Evolutionary conservation across 2,888 invertebrate species (phyloP).

Genomic region (Leptopilina syphax): DNA sequence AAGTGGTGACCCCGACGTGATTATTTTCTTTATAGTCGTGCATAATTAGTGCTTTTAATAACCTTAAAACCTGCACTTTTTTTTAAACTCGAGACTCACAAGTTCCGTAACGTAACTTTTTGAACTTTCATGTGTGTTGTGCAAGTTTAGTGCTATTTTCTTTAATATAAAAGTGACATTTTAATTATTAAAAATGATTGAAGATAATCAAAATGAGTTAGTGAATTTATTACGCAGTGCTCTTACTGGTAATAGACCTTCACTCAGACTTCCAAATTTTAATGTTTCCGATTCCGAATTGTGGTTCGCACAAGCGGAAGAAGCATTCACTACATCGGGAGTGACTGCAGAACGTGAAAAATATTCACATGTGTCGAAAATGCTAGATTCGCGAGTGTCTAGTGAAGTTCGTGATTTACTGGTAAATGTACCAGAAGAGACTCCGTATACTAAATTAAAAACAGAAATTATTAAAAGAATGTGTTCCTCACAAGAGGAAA

Average conservation of each 20-base stretch:
- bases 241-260: not conserved
- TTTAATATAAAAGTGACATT: too few species aligned
- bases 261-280: slow-evolving; percentile 23
- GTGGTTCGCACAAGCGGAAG: slow-evolving; percentile 29
- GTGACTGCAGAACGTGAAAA: slow-evolving; percentile 60
- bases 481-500: slow-evolving; percentile 1
- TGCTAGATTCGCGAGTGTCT: not conserved
- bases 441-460: not conserved
- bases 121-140: too few species aligned
- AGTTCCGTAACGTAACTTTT: too few species aligned
- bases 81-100: too few species aligned
- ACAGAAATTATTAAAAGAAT: not conserved
- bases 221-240: too few species aligned
- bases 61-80: too few species aligned
- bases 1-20: too few species aligned
- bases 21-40: too few species aligned
- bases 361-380: not conserved
- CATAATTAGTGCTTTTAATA: too few species aligned
- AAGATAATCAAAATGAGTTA: too few species aligned
- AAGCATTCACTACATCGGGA: slow-evolving; percentile 45
- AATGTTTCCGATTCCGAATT: slow-evolving; percentile 33
- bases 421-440: not conserved
- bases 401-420: not conserved
- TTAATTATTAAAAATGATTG: too few species aligned
- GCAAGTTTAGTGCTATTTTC: too few species aligned